Evolutionary conservation across 2,113 vertebrate genomes (phyloP), one percentile per base, ranked within the genome.

Genomic region (Megalops atlanticus): DNA sequence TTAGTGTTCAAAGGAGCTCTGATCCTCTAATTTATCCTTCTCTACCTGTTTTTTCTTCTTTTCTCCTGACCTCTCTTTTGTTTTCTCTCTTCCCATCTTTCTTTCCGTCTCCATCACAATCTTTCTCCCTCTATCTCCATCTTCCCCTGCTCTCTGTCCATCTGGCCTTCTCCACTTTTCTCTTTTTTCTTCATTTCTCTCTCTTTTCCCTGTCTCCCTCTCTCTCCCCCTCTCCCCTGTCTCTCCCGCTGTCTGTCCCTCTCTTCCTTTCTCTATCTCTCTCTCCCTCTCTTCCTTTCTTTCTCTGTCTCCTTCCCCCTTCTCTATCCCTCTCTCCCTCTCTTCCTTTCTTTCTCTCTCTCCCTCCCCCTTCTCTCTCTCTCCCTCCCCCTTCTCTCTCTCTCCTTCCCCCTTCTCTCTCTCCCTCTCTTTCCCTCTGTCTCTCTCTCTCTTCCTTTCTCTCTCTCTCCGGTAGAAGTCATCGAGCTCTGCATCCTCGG

Each of bases 401-500:
- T 15, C 4, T 84, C 74, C 82, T 80, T 76, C 47, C 73, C 84
- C 69, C 86, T 80, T 85, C 33, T 15, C 14, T 43, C 33, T 7
- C 52, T 31, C 39, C 33, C n/a, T 18, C 12, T 39, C 36, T 1
- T 18, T 47, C 27, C 3, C 15, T 52, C 47, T 43, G 18, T 24
- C 36, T 27, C 74, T 47, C n/a, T 21, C 11, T 45, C 16, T 43
- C 33, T 76, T 52, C 47, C 2, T 75, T 0, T 45, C 76, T 87
- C 73, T 82, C 85, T 74, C 49, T 74, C 40, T 79, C 52, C 40
- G 78, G 86, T 95, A 99, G 98, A 99, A 99, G 90, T 99, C 97
- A 86, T 99, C 97, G 86, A 99, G 98, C 91, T 99, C 98, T 0
- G 97, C 97, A 0, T 99, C 98, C 88, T 99, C 98, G 0, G 97